These are phyloP conservation scores for Parus major DNA, from an alignment of 2,113 vertebrate genomes.

Conservation along the genomic window DNA sequence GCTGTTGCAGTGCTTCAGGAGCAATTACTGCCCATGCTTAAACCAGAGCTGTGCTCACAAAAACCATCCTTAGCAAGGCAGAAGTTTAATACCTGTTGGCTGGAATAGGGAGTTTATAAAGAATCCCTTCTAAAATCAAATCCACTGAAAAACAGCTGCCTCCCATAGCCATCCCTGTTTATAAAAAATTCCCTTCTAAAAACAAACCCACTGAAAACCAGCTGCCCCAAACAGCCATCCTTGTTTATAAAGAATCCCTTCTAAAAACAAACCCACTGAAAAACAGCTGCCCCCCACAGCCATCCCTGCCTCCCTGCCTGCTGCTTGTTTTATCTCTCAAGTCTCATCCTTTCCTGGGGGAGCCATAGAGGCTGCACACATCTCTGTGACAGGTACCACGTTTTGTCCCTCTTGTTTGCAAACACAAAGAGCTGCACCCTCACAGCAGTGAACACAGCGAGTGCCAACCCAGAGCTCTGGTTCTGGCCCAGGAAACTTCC, in stretches of 20 bases:
- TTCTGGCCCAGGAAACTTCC: background rate
- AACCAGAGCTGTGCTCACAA: background rate
- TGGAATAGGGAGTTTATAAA: background rate
- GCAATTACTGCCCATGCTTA: background rate
- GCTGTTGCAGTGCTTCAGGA: background rate
- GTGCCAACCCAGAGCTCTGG: background rate
- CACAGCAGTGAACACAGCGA: background rate
- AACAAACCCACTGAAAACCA: background rate
- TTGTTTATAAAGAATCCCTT: background rate
- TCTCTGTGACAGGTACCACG: background rate
- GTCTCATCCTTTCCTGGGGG: background rate
- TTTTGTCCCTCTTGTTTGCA: background rate
- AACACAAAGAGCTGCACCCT: background rate
- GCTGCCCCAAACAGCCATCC: background rate
- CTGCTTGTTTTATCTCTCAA: background rate
- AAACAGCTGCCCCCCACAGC: background rate
- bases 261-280: background rate
- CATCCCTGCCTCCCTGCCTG: background rate
- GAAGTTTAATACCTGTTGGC: background rate
- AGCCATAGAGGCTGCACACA: background rate
- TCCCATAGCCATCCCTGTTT: background rate
- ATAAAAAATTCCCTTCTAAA: background rate
- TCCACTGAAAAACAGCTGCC: background rate
- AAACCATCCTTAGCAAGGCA: background rate
- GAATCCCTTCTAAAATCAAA: background rate